phyloP scores from a whole-genome alignment of 2,797 vertebrate genomes.

The Acomys russatus region DNA sequence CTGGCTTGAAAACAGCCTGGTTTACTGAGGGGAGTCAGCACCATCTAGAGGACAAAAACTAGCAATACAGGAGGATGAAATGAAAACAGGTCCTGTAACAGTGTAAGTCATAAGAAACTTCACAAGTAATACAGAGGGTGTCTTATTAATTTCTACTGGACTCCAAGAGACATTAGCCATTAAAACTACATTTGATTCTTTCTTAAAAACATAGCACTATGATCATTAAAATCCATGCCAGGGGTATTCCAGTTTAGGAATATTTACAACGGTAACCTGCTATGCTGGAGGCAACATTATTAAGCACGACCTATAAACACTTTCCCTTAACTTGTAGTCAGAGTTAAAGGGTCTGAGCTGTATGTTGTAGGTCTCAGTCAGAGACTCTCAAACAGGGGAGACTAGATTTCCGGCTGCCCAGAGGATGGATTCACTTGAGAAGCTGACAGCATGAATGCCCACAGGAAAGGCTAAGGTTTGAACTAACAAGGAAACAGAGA shows the following conservation, averaged over 20 bases:
- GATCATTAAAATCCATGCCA: neutral
- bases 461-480: neutral
- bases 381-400: neutral
- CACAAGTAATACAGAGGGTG: no score
- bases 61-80: slow-evolving; percentile 25
- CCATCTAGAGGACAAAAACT: slow-evolving; percentile 76
- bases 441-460: neutral
- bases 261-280: slow-evolving; percentile 34
- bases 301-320: neutral
- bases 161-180: neutral
- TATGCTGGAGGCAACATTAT: neutral
- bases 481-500: neutral
- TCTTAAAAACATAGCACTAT: slow-evolving; percentile 38
- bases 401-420: neutral
- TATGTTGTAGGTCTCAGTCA: neutral
- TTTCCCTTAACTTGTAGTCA: neutral
- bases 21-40: slow-evolving; percentile 55
- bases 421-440: neutral
- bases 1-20: slow-evolving; percentile 33
- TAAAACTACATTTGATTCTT: neutral
- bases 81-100: neutral
- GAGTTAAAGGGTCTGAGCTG: neutral
- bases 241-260: neutral
- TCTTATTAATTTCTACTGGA: no score
- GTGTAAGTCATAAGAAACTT: no score